Percentiles rank a stretch among this genome's conserved stretches.
Evolutionary conservation across 2,888 invertebrate species (phyloP).

Genomic region (Bombylius major): DNA sequence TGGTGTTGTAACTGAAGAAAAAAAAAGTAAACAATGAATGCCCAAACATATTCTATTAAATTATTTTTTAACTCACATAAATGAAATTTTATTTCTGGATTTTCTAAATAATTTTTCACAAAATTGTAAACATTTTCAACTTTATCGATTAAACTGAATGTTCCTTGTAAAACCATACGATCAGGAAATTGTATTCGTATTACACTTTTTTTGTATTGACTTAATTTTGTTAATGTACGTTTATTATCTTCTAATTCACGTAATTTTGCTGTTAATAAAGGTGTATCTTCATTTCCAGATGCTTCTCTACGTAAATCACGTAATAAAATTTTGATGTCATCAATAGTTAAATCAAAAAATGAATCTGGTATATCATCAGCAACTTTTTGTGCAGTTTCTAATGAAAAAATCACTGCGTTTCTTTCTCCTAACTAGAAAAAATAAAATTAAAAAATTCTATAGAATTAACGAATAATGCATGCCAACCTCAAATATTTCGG

Average conservation of each 20-base stretch:
- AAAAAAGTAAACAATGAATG: not conserved
- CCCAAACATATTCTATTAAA: not conserved
- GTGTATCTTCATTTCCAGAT: conserved; percentile 54
- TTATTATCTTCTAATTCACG: conserved; percentile 47
- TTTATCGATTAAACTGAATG: conserved; percentile 66
- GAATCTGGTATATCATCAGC: conserved; percentile 67
- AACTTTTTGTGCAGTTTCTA: conserved; percentile 46
- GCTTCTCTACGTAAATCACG: conserved; percentile 57
- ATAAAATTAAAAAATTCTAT: not conserved
- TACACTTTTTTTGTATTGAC: conserved; percentile 61
- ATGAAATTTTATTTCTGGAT: conserved; percentile 55
- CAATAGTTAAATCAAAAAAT: conserved; percentile 75
- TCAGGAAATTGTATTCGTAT: conserved; percentile 82
- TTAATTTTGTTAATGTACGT: conserved; percentile 43
- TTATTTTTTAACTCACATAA: conserved; percentile 52
- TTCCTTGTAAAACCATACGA: conserved; percentile 70
- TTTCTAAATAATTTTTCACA: conserved; percentile 54
- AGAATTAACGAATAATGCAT: not conserved
- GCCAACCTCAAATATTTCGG: conserved; percentile 25
- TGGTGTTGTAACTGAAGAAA: conserved; percentile 62
- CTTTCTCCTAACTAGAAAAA: conserved; percentile 54
- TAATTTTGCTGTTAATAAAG: conserved; percentile 54
- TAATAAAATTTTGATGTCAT: conserved; percentile 65
- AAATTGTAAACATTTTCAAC: conserved; percentile 59
- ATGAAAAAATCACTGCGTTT: conserved; percentile 60